Base-by-base conservation (phyloP, 2,113 vertebrate genomes). In the Strix aluco region DNA sequence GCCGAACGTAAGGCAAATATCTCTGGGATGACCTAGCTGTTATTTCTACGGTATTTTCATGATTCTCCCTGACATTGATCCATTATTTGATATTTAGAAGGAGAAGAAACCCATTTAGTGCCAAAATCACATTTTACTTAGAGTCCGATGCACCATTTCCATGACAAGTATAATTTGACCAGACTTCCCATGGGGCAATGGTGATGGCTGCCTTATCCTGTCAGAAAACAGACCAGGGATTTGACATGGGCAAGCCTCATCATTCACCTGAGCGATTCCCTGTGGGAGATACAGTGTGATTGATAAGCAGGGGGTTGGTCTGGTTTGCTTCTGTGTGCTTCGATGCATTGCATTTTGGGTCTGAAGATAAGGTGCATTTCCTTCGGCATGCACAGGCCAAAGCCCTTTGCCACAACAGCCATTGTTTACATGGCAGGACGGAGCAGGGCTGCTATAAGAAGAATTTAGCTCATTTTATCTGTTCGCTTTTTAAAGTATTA, bases 1-100 rank as follows among this genome's bases (percentile, higher is more conserved):
- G 98, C 95, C 98, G 98, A 87, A 96, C 95, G 99, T 99, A 96
- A 98, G 98, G 69, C 47, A 85, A 5, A 65, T 55, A 22, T 40
- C 30, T 49, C 36, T 70, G 61, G 14, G 36, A 61, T 66, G 11
- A 38, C 6, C 52, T 80, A 17, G 18, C 38, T 71, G 25, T 70
- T 73, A 13, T 16, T 75, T 92, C 44, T 72, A 5, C 62, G 82
- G 29, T 74, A 13, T 42, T 90, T 49, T 69, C 20, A 4, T 44
- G 12, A 65, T 78, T 92, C 17, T 79, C 6, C 12, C n/a, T 51
- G 16, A 29, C 40, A 17, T 36, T 44, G 32, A 49, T 54, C 40
- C 3, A 6, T 59, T 86, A 22, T 69, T 94, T 90, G 22, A 36
- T 81, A 51, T 23, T 75, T 80, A 71, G 65, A 65, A 79, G 49